Evolutionary conservation across 2,113 vertebrate species (phyloP).

Genomic region (Channa maculata): DNA sequence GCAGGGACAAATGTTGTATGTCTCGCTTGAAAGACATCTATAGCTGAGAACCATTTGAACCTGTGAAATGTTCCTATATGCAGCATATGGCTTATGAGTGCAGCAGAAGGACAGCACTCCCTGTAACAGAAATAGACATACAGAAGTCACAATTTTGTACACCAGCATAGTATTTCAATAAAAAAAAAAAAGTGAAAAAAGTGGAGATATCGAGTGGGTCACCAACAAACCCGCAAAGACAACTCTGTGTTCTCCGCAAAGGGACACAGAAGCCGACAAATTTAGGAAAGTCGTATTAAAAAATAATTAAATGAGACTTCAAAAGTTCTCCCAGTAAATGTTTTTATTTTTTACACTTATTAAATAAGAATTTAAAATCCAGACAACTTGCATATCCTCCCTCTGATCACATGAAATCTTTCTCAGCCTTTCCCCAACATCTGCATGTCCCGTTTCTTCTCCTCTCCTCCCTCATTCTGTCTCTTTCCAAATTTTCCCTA

Average conservation of each 20-base stretch:
- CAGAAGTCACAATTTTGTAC: constrained; percentile 62
- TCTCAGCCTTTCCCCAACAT: constrained; percentile 38
- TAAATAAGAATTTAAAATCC: constrained; percentile 25
- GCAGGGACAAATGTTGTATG: constrained; percentile 54
- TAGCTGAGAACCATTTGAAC: constrained; percentile 61
- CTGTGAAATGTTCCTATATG: constrained; percentile 57
- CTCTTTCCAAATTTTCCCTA: constrained; percentile 28
- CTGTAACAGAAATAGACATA: constrained; percentile 64
- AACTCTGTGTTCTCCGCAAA: background rate
- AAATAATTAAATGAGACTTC: constrained; percentile 1
- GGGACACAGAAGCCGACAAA: background rate
- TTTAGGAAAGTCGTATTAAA: background rate
- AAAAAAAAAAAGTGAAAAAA: constrained; percentile 32
- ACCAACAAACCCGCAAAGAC: constrained; percentile 7
- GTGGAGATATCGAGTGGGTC: constrained; percentile 7
- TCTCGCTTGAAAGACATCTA: constrained; percentile 48
- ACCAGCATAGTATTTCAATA: constrained; percentile 37
- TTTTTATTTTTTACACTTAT: background rate
- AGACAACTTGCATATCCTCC: constrained; percentile 11
- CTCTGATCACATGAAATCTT: constrained; percentile 3
- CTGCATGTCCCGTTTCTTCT: constrained; percentile 30
- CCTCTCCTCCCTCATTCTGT: constrained; percentile 4
- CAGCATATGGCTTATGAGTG: constrained; percentile 58
- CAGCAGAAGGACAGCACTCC: constrained; percentile 64
- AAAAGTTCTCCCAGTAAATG: constrained; percentile 10